Conservation (phyloP, 2,113 vertebrate species). For the Fulmarus glacialis region DNA sequence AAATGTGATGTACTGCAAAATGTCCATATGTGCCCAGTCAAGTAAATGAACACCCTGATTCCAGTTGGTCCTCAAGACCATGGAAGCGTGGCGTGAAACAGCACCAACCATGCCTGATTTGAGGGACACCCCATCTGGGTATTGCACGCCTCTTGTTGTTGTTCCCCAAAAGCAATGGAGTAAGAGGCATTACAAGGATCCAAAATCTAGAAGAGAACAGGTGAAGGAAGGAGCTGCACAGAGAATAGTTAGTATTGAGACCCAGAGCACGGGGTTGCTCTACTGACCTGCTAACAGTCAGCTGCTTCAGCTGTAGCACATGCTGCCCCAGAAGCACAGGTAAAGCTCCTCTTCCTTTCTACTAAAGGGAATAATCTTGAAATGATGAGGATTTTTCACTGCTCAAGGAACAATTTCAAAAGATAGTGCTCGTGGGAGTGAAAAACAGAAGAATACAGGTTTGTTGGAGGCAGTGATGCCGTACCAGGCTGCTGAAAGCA, state of each 20-base stretch:
- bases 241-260: neutral
- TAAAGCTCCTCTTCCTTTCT: neutral
- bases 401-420: neutral
- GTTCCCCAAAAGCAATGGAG: neutral
- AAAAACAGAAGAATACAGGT: neutral
- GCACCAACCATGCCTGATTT: neutral
- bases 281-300: neutral
- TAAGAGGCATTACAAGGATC: neutral
- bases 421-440: neutral
- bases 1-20: neutral
- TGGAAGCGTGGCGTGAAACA: neutral
- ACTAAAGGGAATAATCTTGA: neutral
- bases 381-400: neutral
- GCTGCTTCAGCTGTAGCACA: neutral
- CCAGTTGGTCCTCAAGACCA: neutral
- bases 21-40: neutral
- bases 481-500: neutral
- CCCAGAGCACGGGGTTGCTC: neutral
- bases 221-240: neutral
- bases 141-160: neutral
- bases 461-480: neutral
- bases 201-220: neutral
- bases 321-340: neutral
- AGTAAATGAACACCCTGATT: neutral
- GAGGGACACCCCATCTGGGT: neutral